These are phyloP conservation scores for Ormyrus labotus DNA, from an alignment of 2,888 invertebrate species.

Conservation along the genomic window DNA sequence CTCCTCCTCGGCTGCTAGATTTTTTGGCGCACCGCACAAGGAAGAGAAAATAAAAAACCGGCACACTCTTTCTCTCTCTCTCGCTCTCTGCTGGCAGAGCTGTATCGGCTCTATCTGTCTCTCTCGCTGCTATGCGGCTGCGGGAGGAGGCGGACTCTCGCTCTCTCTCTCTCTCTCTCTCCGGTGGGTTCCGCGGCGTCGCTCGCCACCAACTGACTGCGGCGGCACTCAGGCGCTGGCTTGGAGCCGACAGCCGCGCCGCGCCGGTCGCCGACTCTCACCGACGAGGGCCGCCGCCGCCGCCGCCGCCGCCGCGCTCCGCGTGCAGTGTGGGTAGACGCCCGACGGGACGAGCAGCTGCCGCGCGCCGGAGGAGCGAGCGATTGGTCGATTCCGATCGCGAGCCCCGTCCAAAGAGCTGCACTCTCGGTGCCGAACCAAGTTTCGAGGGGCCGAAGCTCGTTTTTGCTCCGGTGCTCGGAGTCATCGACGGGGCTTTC, in stretches of 20 bases:
- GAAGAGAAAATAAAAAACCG: no score
- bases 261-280: neutral
- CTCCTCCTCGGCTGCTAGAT: no score
- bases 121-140: no score
- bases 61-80: no score
- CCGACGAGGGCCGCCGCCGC: neutral
- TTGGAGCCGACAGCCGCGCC: neutral
- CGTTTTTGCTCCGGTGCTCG: no score
- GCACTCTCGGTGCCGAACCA: no score
- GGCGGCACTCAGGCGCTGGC: conserved; percentile 22
- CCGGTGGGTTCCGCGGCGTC: conserved; percentile 53
- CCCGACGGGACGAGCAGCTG: neutral
- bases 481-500: no score
- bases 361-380: neutral
- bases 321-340: neutral
- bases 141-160: neutral
- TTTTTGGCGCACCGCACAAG: no score
- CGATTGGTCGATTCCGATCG: conserved; percentile 45
- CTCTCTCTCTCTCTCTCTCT: neutral
- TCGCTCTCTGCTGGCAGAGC: no score
- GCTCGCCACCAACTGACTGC: conserved; percentile 63
- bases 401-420: neutral
- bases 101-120: no score
- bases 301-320: neutral
- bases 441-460: no score